Percentiles rank a stretch among this genome's conserved stretches.
Evolutionary conservation across 2,113 vertebrate species (phyloP).

Genomic region (Chionis minor): DNA sequence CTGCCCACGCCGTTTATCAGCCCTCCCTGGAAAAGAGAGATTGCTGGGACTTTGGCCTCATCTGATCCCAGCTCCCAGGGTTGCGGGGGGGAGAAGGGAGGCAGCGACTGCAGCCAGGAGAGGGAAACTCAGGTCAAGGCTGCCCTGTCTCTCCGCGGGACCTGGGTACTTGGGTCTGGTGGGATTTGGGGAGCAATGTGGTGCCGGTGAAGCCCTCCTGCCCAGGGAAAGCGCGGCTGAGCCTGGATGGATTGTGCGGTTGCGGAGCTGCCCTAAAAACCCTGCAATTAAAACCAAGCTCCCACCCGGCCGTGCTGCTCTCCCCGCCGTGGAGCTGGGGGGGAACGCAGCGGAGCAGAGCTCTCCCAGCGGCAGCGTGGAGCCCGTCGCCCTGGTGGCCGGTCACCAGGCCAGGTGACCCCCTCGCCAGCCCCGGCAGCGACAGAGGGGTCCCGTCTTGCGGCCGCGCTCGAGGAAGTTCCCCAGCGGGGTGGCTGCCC

Average conservation of each 20-base stretch:
- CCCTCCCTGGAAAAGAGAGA: background rate
- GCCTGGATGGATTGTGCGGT: accelerated
- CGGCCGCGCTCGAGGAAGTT: background rate
- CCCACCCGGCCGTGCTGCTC: background rate
- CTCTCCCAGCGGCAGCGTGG: accelerated
- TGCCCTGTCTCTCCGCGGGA: background rate
- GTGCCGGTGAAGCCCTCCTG: background rate
- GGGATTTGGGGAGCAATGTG: background rate
- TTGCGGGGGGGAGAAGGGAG: background rate
- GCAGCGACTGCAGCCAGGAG: background rate
- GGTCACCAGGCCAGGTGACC: background rate
- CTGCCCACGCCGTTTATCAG: background rate
- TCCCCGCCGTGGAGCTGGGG: background rate
- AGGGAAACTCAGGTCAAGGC: slow-evolving; percentile 38
- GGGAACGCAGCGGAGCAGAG: background rate
- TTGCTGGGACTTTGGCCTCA: slow-evolving; percentile 29
- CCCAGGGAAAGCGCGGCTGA: background rate
- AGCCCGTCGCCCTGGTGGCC: background rate
- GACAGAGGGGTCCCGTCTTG: background rate
- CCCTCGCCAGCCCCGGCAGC: background rate
- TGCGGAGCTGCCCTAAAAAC: background rate
- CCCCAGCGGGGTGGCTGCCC: background rate
- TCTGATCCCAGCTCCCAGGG: slow-evolving; percentile 2
- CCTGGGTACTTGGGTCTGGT: background rate
- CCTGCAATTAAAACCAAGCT: background rate